Conservation (phyloP, 2,888 invertebrate genomes). For the Apamea epomidion region DNA sequence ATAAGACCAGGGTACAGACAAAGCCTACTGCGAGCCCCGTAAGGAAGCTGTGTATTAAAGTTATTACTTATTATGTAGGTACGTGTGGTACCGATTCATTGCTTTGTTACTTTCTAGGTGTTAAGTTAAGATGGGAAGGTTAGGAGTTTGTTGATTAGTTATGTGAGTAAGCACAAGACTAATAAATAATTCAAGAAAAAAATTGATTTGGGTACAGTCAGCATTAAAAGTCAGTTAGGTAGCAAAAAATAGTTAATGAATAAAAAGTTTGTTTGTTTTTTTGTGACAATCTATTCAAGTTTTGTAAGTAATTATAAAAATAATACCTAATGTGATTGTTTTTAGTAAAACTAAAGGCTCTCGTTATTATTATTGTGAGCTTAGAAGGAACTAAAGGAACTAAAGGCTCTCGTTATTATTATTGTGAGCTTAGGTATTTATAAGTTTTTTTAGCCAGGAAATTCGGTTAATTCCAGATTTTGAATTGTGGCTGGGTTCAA, state of each 20-base stretch:
- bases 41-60: slow-evolving; percentile 67
- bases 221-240: neutral
- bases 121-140: neutral
- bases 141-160: slow-evolving; percentile 2
- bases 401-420: neutral
- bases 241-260: neutral
- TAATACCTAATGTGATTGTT: neutral
- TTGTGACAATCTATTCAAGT: neutral
- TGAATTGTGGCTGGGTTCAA: neutral
- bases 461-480: neutral
- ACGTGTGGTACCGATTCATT: slow-evolving; percentile 47
- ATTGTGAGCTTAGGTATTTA: neutral
- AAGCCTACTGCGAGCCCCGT: slow-evolving; percentile 75
- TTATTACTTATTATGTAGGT: slow-evolving; percentile 60
- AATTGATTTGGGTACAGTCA: neutral
- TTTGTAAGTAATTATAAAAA: neutral
- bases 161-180: neutral
- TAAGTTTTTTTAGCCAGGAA: neutral
- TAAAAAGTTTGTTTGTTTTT: neutral
- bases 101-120: slow-evolving; percentile 5
- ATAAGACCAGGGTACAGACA: slow-evolving; percentile 83
- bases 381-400: neutral
- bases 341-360: neutral
- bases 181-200: neutral
- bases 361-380: neutral